Base-by-base conservation (phyloP, 1,140 invertebrate genomes). In the Chrysomallon squamiferum region DNA sequence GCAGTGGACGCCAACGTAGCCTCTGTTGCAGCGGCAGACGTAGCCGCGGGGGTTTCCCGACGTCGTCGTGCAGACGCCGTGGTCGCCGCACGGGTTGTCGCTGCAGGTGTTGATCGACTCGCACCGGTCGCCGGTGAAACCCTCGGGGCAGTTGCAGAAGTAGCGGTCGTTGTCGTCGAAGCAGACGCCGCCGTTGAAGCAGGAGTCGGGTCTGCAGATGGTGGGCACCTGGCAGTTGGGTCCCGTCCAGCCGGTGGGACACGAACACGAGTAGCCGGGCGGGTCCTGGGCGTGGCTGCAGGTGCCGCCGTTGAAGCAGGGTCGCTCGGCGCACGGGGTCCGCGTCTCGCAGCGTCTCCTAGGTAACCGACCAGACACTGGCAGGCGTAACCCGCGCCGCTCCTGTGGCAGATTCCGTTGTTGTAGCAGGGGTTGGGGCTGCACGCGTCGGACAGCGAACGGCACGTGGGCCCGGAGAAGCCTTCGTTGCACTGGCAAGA, bases 171-270 rank as follows among this genome's bases (percentile, higher is more conserved):
- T 30, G 18, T 54, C 50, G 22, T 54, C 22, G 9, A 54, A 27
- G n/a, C 50, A 54, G 9, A 15, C 29, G 9, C 50, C 50, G 29
- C 50, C 50, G 25, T 54, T 54, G 25, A 27, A 20, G 50, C 50
- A 54, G 25, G 50, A 25, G 22, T 27, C 25, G 50, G 35, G 66
- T 86, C 87, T 32, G 95, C 95, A 20, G 88, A 91, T 13, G 88
- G 84, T 38, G 6, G 35, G 35, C 6, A 38, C 35, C 35, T 38
- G 35, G 35, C 35, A 38, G 35, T 38, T 38, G 5, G 35, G 35
- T 7, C 35, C 35, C 35, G 35, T 38, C 35, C 35, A 38, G 35
- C 35, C 35, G 35, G 15, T 38, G 35, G 35, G 6, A 38, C 35
- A 38, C 6, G 35, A 5, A 15, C 35, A 38, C 25, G 50, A 15